Conservation (phyloP, 2,797 vertebrate genomes). For the Tauraco hartlaubi region DNA sequence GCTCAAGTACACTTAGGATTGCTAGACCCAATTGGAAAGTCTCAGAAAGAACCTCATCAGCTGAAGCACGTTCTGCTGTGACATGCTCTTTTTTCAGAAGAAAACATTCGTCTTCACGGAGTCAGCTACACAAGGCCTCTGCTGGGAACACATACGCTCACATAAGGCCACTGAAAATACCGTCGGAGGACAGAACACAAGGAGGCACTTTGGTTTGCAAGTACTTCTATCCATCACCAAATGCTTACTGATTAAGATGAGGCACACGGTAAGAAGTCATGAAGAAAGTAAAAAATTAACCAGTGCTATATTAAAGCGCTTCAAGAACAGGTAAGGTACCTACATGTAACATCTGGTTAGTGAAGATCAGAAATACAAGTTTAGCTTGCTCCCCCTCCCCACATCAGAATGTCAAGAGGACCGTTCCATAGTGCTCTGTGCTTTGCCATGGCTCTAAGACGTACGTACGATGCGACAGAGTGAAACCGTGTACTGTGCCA, state of each 20-base stretch:
- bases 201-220: constrained; percentile 72
- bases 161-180: constrained; percentile 63
- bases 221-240: constrained; percentile 23
- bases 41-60: constrained; percentile 24
- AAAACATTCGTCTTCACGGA: constrained; percentile 17
- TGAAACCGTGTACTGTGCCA: not conserved
- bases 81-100: not conserved
- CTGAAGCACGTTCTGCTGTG: not conserved
- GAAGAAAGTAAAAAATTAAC: not conserved
- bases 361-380: not conserved
- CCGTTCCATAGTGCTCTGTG: constrained; percentile 27
- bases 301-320: constrained; percentile 33
- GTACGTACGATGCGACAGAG: accelerated
- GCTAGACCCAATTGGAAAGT: not conserved
- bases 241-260: not conserved
- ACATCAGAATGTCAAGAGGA: not conserved
- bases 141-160: constrained; percentile 9
- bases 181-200: constrained; percentile 34
- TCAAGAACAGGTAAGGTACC: not conserved
- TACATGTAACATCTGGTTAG: not conserved
- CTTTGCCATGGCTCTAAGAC: constrained; percentile 10
- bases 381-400: not conserved
- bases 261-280: not conserved
- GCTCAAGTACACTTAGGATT: constrained; percentile 69
- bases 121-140: constrained; percentile 64